Conservation (phyloP, 2,888 invertebrate genomes). For the Autographa pulchrina region DNA sequence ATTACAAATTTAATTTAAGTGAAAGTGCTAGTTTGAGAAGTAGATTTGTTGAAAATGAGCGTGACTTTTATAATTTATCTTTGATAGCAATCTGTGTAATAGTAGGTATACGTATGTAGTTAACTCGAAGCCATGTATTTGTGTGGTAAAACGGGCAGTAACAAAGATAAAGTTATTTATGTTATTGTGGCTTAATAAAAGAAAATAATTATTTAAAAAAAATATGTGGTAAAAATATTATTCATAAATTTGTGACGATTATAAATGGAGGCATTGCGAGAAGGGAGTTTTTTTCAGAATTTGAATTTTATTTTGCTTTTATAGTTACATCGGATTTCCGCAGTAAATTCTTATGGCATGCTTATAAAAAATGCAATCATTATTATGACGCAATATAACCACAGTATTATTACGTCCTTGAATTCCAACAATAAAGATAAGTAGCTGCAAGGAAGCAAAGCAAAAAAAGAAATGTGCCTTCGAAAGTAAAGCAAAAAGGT, state of each 20-base stretch:
- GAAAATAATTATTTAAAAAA: background rate
- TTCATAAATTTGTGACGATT: too few relatives aligned
- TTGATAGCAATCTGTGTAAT: constrained; percentile 11
- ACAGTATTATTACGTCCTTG: background rate
- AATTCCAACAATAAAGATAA: background rate
- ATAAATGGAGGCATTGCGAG: background rate
- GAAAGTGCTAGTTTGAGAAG: background rate
- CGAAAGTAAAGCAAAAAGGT: constrained; percentile 37
- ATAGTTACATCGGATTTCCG: background rate
- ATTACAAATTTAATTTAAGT: background rate
- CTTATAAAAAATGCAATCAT: background rate
- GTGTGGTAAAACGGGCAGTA: constrained; percentile 8
- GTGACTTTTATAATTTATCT: constrained; percentile 1
- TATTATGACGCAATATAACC: too few relatives aligned
- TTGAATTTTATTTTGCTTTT: background rate
- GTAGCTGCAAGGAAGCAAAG: background rate
- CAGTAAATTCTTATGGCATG: background rate
- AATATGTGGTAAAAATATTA: too few relatives aligned
- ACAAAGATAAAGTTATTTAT: background rate
- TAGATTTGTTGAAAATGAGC: background rate
- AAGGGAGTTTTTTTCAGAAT: background rate
- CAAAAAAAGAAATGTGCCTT: background rate
- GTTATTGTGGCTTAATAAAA: background rate
- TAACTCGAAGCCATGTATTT: background rate
- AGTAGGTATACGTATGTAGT: background rate